Evolutionary conservation across 1,140 invertebrate genomes (phyloP), one percentile per base, ranked within the genome.

Genomic region (Drosophila leontia): DNA sequence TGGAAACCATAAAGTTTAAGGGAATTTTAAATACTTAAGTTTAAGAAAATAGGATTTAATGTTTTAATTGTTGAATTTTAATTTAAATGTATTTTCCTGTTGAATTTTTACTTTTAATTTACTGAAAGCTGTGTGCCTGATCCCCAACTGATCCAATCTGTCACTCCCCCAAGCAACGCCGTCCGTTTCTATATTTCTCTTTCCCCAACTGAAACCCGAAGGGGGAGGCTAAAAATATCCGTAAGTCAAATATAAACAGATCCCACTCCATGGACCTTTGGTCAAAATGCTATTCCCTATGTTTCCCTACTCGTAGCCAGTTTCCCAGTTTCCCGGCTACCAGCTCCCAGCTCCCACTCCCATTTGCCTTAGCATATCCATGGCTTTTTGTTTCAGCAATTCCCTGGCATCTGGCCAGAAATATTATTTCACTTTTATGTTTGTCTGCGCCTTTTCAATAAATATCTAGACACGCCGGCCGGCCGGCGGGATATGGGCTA

Each of bases 371-470:
- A 37, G 29, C 45, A 59, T 59, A 55, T 48, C 60, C 65, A 65
- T 71, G 60, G 67, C 67, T 86, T 83, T 87, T 67, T 76, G 83
- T 82, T 87, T 86, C 76, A 72, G 80, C 60, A 67, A 63, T 83
- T 61, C 58, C 26, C 56, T 88, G 85, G 85, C 85, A 90, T 56
- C 77, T 68, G 86, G 85, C 85, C 85, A 88, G 85, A 90, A 88
- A 90, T 90, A 87, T 91, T 87, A 91, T 86, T 91, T 90, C 88
- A 90, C 80, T 88, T 91, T 91, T 82, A 90, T 88, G 84, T 87
- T 87, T 90, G 82, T 90, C 86, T 91, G 82, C 77, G 82, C 79
- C 74, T 87, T 91, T 91, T 86, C 84, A 90, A 90, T 85, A 84
- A 84, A 87, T 88, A 88, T 90, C 74, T 82, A 88, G 78, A 72